Conservation (phyloP, 1,140 invertebrate species). For the Acromyrmex charruanus region DNA sequence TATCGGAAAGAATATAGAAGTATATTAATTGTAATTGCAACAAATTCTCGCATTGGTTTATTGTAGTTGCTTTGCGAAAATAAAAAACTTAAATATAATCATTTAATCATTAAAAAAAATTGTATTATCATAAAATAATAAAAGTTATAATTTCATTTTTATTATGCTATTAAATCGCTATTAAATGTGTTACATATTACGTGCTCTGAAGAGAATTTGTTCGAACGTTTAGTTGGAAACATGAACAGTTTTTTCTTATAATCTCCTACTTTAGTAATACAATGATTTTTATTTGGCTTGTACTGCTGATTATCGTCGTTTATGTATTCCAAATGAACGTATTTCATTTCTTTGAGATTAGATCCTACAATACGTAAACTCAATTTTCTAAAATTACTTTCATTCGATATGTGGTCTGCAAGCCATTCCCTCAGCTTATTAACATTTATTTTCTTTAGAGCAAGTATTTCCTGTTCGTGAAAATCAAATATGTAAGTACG, state of each 20-base stretch:
- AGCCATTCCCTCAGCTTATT: slow-evolving; percentile 89
- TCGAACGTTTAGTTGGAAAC: slow-evolving; percentile 75
- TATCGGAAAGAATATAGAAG: too few relatives aligned
- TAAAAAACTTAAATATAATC: too few relatives aligned
- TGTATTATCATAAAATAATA: slow-evolving; percentile 8
- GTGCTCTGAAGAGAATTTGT: background rate
- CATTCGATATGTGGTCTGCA: slow-evolving; percentile 86
- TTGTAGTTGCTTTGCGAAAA: too few relatives aligned
- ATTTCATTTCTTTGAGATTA: slow-evolving; percentile 54
- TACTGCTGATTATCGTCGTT: background rate
- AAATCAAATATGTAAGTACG: slow-evolving; percentile 91
- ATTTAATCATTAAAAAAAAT: slow-evolving; percentile 1
- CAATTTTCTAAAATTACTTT: slow-evolving; percentile 89
- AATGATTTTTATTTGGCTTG: slow-evolving; percentile 20
- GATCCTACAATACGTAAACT: slow-evolving; percentile 88
- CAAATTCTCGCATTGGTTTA: too few relatives aligned
- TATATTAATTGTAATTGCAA: too few relatives aligned
- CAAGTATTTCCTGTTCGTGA: slow-evolving; percentile 87
- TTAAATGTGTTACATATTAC: background rate
- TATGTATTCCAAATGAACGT: slow-evolving; percentile 72
- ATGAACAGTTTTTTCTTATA: slow-evolving; percentile 78
- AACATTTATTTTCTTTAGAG: slow-evolving; percentile 82
- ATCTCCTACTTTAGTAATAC: slow-evolving; percentile 68
- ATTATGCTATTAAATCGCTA: background rate
- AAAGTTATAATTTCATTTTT: slow-evolving; percentile 4